These are phyloP conservation scores for Scopus umbretta DNA, from an alignment of 2,113 vertebrate species.

Conservation along the genomic window DNA sequence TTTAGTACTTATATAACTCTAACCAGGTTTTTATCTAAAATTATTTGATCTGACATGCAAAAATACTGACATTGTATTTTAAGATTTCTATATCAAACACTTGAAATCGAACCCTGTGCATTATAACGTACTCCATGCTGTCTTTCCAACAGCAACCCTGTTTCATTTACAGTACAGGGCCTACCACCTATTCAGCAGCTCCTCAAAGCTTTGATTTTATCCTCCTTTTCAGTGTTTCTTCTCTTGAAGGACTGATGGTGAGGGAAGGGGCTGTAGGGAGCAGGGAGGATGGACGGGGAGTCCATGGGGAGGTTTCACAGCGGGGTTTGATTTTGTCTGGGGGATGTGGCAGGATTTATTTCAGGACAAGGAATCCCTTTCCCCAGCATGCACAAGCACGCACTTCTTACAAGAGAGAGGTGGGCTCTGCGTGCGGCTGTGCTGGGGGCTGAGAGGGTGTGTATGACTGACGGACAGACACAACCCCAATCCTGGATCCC, in stretches of 20 bases:
- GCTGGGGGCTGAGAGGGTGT: background rate
- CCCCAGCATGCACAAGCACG: background rate
- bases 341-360: background rate
- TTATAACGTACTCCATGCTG: background rate
- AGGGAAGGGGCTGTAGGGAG: background rate
- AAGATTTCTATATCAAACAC: background rate
- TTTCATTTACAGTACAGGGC: background rate
- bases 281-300: background rate
- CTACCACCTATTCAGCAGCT: background rate
- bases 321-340: background rate
- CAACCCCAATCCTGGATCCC: background rate
- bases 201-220: background rate
- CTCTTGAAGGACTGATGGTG: background rate
- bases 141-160: background rate
- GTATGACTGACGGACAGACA: background rate
- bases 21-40: background rate
- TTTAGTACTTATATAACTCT: background rate
- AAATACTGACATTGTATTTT: background rate
- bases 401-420: background rate
- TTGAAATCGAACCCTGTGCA: background rate
- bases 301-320: background rate
- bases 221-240: background rate
- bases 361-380: background rate
- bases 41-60: background rate
- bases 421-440: background rate